Evolutionary conservation across 1,140 invertebrate species (phyloP).

Genomic region (Lucilia cuprina): DNA sequence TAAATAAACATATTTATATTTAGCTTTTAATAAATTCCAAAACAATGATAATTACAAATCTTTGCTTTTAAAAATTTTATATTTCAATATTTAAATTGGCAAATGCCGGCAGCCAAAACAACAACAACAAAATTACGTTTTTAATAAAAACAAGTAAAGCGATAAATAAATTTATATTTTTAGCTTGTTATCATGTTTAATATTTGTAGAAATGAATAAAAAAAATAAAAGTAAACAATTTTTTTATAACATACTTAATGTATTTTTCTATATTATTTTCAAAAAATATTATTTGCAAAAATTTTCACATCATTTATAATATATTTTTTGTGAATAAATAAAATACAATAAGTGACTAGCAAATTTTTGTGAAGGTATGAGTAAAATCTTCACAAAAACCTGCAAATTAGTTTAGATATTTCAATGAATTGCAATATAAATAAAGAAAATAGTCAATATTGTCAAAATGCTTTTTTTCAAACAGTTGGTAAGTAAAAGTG

Average conservation of each 20-base stretch:
- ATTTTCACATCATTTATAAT: background rate
- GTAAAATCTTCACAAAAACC: conserved; percentile 16
- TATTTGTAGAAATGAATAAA: too few relatives aligned
- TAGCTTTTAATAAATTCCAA: too few relatives aligned
- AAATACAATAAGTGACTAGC: background rate
- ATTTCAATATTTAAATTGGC: too few relatives aligned
- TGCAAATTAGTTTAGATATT: conserved; percentile 8
- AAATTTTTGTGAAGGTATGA: background rate
- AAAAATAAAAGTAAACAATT: background rate
- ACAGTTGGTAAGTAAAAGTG: background rate
- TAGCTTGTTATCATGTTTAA: too few relatives aligned
- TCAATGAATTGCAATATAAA: background rate
- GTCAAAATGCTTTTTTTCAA: background rate
- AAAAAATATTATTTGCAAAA: background rate
- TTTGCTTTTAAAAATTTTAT: too few relatives aligned
- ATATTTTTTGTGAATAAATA: background rate
- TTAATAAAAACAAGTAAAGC: too few relatives aligned
- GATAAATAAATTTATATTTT: too few relatives aligned
- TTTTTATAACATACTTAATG: background rate
- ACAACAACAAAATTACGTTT: too few relatives aligned
- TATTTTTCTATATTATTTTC: background rate
- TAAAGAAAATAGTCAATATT: background rate
- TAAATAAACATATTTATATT: too few relatives aligned
- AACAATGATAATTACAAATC: too few relatives aligned
- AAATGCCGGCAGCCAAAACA: too few relatives aligned